These are phyloP conservation scores for Stomatorhinus walkeri DNA, from an alignment of 2,797 vertebrate species.

Conservation along the genomic window DNA sequence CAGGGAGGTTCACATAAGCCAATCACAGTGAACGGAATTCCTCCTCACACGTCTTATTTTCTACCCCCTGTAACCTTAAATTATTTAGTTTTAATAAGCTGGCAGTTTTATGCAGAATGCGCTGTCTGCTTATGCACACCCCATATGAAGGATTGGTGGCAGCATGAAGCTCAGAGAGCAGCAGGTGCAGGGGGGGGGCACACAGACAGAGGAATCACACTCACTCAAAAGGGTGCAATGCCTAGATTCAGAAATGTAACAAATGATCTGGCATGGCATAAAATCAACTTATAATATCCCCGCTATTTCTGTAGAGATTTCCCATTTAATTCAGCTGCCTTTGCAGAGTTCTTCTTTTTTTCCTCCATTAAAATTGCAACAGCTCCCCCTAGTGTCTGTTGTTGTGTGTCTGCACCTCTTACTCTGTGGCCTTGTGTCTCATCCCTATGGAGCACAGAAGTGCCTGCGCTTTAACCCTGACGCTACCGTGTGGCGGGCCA, in stretches of 20 bases:
- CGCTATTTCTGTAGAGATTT: not conserved
- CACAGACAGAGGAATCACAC: not conserved
- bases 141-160: not conserved
- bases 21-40: not conserved
- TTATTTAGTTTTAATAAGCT: not conserved
- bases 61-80: not conserved
- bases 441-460: constrained; percentile 59
- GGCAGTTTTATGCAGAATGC: not conserved
- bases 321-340: not conserved
- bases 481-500: constrained; percentile 87
- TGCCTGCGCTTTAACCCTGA: constrained; percentile 88
- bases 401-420: not conserved
- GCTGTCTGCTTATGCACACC: not conserved
- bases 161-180: not conserved
- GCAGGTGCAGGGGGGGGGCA: not conserved
- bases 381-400: constrained; percentile 47
- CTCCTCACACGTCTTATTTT: not conserved
- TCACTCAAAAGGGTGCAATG: not conserved
- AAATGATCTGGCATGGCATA: not conserved
- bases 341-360: not conserved
- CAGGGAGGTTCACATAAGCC: not conserved
- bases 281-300: not conserved
- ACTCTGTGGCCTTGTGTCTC: not conserved
- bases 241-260: not conserved
- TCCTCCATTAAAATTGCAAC: not conserved